Percentiles rank a stretch among this genome's conserved stretches.
These are phyloP conservation scores for Sparidentex hasta DNA, from an alignment of 2,797 vertebrate species.

Conservation along the genomic window DNA sequence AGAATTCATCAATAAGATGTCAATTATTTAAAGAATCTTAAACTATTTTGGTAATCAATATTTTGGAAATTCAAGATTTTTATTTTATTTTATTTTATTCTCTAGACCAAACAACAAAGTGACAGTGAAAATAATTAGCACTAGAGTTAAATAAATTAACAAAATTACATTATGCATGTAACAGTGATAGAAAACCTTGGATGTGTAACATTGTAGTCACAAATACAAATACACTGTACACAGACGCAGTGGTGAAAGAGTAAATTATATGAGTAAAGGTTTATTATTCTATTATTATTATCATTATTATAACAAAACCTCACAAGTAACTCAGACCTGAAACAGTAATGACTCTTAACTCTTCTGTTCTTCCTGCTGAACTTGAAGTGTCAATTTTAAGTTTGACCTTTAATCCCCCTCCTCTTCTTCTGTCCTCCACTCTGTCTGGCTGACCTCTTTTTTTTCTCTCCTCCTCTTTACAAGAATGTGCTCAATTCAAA, in stretches of 20 bases:
- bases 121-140: too few relatives aligned
- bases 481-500: slow-evolving; percentile 63
- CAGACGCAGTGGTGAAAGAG: neutral
- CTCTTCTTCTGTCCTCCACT: slow-evolving; percentile 30
- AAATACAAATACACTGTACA: neutral
- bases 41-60: too few relatives aligned
- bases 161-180: neutral
- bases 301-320: neutral
- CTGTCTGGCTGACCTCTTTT: slow-evolving; percentile 50
- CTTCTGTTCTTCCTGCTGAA: slow-evolving; percentile 51
- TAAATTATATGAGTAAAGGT: neutral
- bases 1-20: too few relatives aligned
- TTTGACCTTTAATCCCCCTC: slow-evolving; percentile 50
- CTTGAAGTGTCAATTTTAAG: slow-evolving; percentile 33
- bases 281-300: neutral
- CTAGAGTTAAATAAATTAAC: too few relatives aligned
- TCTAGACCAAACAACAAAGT: too few relatives aligned
- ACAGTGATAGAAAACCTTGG: too few relatives aligned
- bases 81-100: too few relatives aligned
- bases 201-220: neutral
- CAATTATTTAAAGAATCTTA: too few relatives aligned
- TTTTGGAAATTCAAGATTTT: too few relatives aligned
- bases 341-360: slow-evolving; percentile 13
- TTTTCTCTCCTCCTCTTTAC: slow-evolving; percentile 5
- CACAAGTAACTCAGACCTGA: slow-evolving; percentile 7